Evolutionary conservation across 2,113 vertebrate species (phyloP), one percentile per base, ranked within the genome.

Genomic region (Rhagologus leucostigma): DNA sequence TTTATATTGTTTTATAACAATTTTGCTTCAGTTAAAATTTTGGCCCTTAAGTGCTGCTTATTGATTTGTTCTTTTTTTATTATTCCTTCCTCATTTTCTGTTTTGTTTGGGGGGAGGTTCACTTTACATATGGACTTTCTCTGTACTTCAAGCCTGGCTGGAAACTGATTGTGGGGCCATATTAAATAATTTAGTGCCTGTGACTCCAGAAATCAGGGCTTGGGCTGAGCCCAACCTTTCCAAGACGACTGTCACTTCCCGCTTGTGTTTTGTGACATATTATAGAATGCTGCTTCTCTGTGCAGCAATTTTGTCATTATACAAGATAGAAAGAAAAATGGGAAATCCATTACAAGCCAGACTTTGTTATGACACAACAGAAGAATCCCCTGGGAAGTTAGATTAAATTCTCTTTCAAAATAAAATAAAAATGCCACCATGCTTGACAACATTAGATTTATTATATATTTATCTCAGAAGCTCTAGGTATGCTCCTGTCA

Each of bases 301-400:
- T 94, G 90, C 84, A 96, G 88, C 92, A 96, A 97, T 98, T 97
- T 97, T 97, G 96, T 96, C 95, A 97, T 98, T 98, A 97, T 87
- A 90, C 87, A 76, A 86, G 95, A 92, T 71, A 97, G 87, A 94
- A 89, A 93, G 97, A 95, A 90, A 97, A 97, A 97, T 90, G 91
- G 96, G 85, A 97, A 97, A 95, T 97, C 95, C 93, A 90, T 97
- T 97, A 97, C 67, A 95, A 96, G 84, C 88, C 94, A 96, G 93
- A 95, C 90, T 97, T 96, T 97, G 94, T 98, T 98, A 96, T 98
- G 97, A 98, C 98, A 97, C 42, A 77, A 93, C 62, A 96, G 47
- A 96, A 95, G 71, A 94, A 97, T 97, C 96, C 94, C 95, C 74
- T 89, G 95, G 95, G 97, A 98, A 89, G 67, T 77, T 95, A 96